Evolutionary conservation across 1,140 invertebrate species (phyloP).

Genomic region (Littorina saxatilis): DNA sequence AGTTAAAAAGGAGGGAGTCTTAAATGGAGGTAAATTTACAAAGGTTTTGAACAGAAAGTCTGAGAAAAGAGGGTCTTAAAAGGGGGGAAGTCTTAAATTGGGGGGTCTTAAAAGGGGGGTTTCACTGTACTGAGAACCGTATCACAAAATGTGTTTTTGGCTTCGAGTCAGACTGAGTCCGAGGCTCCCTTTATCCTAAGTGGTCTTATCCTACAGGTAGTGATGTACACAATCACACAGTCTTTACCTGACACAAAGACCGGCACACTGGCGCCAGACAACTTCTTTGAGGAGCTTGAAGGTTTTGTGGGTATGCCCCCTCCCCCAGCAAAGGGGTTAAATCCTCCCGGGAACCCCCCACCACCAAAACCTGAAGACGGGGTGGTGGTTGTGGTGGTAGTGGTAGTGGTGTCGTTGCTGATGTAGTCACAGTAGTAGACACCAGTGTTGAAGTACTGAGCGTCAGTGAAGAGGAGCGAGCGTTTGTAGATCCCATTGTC

Average conservation of each 20-base stretch:
- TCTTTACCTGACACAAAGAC: slow-evolving; percentile 33
- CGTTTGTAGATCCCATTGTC: slow-evolving; percentile 1
- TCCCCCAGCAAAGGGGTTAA: background rate
- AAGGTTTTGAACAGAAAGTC: no score
- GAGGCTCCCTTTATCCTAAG: no score
- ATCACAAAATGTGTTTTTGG: no score
- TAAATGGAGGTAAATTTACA: no score
- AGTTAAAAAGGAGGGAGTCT: no score
- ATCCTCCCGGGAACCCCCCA: background rate
- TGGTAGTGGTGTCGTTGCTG: slow-evolving; percentile 27
- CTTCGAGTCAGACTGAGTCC: no score
- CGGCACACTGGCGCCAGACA: background rate
- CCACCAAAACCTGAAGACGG: background rate
- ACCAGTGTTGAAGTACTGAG: slow-evolving; percentile 52
- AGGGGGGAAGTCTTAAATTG: no score
- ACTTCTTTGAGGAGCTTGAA: background rate
- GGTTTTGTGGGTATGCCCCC: background rate
- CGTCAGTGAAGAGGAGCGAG: slow-evolving; percentile 35
- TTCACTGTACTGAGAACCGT: no score
- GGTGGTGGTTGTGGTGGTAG: background rate
- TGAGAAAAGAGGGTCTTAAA: no score
- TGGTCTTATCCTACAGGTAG: no score
- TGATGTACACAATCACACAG: no score
- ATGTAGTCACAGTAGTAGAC: slow-evolving; percentile 49
- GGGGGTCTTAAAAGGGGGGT: no score